These are phyloP conservation scores for Orthosia gracilis DNA, from an alignment of 2,888 invertebrate genomes.

Conservation along the genomic window DNA sequence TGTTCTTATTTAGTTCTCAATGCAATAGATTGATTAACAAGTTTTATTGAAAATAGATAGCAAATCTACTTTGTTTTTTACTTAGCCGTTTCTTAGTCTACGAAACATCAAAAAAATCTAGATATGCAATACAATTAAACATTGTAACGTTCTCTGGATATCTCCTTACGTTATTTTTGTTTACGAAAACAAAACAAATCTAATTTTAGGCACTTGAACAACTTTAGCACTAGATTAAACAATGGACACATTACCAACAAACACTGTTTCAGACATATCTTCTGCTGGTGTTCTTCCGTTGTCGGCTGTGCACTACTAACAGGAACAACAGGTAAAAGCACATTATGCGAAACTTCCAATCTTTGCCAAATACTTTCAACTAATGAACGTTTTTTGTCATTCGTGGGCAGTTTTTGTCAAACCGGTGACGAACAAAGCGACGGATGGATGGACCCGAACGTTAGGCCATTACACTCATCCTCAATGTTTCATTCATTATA, in stretches of 20 bases:
- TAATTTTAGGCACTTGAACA: slow-evolving; percentile 38
- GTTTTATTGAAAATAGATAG: slow-evolving; percentile 3
- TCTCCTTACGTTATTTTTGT: slow-evolving; percentile 30
- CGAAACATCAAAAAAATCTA: slow-evolving; percentile 7
- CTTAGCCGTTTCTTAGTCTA: background rate
- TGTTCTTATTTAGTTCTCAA: slow-evolving; percentile 19
- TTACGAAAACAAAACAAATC: slow-evolving; percentile 26
- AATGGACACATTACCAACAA: slow-evolving; percentile 81
- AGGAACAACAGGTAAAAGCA: slow-evolving; percentile 79
- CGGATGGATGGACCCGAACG: slow-evolving; percentile 71
- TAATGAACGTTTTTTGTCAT: slow-evolving; percentile 80
- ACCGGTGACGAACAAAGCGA: slow-evolving; percentile 65
- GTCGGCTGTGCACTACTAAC: slow-evolving; percentile 80
- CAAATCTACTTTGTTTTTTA: slow-evolving; percentile 1
- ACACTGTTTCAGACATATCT: slow-evolving; percentile 84
- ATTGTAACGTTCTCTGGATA: slow-evolving; percentile 19
- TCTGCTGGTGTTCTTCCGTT: slow-evolving; percentile 78
- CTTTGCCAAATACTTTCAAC: slow-evolving; percentile 85
- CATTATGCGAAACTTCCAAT: slow-evolving; percentile 75
- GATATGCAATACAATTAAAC: slow-evolving; percentile 26
- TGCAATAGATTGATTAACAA: background rate
- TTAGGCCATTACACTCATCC: slow-evolving; percentile 77
- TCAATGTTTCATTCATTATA: slow-evolving; percentile 75
- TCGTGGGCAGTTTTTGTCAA: slow-evolving; percentile 73
- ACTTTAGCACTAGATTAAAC: slow-evolving; percentile 36